Base-by-base conservation (phyloP, 2,797 vertebrate species). In the Schizopygopsis pylzovi region DNA sequence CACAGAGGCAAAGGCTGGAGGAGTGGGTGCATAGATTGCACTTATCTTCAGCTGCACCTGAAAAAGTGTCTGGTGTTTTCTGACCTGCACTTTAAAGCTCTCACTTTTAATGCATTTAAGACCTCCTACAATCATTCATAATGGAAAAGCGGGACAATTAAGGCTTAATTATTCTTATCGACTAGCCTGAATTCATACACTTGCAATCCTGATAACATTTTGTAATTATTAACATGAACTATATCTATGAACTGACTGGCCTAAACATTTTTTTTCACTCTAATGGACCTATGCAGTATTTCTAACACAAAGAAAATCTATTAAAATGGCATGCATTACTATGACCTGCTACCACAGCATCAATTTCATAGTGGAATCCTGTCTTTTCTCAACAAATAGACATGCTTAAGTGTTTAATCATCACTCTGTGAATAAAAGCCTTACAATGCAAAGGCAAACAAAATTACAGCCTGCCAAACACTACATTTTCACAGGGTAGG, bases 1-100 rank as follows among this genome's bases (percentile, higher is more conserved):
- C 67, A 70, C 41, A 65, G 16, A 72, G 25, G 67, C 41, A 85
- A 63, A 63, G 84, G 63, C 67, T 75, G 72, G 85, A 89, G 79
- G 81, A 79, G 82, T 75, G 84, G 77, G 39, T 84, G 59, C 68
- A 77, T 8, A 78, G 56, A 78, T 43, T 79, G 67, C 61, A 82
- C 79, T 87, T 87, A 90, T 85, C 63, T 75, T 87, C 65, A 67
- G n/a, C 39, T 84, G 28, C 22, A 75, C 47, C 77, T 75, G 25
- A 67, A 52, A 61, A 85, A 25, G 59, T 76, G 37, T 33, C 75
- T 71, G 20, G 6, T 68, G 39, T 73, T 85, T 72, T 80, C 68
- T 85, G 68, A 80, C 67, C 77, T 72, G 54, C 52, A 72, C 52
- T 80, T 85, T 39, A 80, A 71, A 49, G 54, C 0, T 1, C 52